These are phyloP conservation scores for Chaetodon trifasciatus DNA, from an alignment of 2,797 vertebrate species.

Conservation along the genomic window DNA sequence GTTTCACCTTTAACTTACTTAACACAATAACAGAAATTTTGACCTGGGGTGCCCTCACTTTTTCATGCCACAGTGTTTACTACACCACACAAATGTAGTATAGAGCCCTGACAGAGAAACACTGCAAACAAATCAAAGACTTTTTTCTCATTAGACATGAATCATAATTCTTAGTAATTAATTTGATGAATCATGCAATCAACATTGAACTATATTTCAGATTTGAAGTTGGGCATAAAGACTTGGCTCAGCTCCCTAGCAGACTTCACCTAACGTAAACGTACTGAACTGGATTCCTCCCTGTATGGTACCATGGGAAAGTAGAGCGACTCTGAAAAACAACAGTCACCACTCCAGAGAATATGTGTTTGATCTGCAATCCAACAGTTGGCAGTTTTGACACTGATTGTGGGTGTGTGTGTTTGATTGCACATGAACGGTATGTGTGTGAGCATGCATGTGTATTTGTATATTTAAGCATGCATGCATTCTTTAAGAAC, in stretches of 20 bases:
- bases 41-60: no score
- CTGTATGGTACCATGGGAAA: constrained; percentile 71
- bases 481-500: not conserved
- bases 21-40: no score
- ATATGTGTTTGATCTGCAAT: constrained; percentile 58
- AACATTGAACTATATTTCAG: constrained; percentile 42
- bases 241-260: constrained; percentile 66
- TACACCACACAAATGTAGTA: not conserved
- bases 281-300: constrained; percentile 61
- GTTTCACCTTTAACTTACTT: no score
- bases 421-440: not conserved
- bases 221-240: constrained; percentile 47
- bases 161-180: constrained; percentile 1
- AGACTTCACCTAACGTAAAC: constrained; percentile 58
- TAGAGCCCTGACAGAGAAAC: not conserved
- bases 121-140: not conserved
- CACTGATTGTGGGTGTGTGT: constrained; percentile 31
- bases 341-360: constrained; percentile 28
- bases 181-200: constrained; percentile 51
- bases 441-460: not conserved
- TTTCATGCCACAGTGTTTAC: not conserved
- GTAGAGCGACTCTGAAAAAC: constrained; percentile 40
- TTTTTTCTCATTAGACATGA: constrained; percentile 26
- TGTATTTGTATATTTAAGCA: not conserved
- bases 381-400: constrained; percentile 31